These are phyloP conservation scores for Caenorhabditis zanzibari DNA, from an alignment of 2,888 invertebrate species.

Conservation along the genomic window DNA sequence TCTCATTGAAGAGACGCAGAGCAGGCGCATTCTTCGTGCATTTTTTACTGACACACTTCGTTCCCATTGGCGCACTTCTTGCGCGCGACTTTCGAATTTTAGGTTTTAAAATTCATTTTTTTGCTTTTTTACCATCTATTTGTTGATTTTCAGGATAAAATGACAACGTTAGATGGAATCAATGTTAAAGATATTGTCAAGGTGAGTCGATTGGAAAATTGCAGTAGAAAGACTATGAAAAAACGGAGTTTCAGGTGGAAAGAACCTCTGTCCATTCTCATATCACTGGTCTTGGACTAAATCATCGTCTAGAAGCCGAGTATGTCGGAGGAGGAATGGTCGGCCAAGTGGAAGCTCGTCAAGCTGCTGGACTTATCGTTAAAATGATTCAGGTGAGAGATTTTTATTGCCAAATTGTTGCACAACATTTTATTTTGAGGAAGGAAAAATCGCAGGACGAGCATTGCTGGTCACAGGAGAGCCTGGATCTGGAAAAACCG, in stretches of 20 bases:
- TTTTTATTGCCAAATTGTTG: too few relatives aligned
- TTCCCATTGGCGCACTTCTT: conserved; percentile 3
- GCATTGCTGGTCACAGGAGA: conserved; percentile 96
- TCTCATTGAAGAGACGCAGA: conserved; percentile 2
- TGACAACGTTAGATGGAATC: conserved; percentile 74
- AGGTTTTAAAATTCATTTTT: neutral
- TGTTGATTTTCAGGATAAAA: conserved; percentile 21
- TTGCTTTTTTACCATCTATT: neutral
- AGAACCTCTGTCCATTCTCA: conserved; percentile 93
- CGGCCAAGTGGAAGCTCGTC: conserved; percentile 89
- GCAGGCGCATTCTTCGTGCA: neutral
- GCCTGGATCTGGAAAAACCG: conserved; percentile 98
- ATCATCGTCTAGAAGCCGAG: conserved; percentile 92
- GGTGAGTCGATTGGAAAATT: conserved; percentile 61
- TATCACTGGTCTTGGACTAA: conserved; percentile 94
- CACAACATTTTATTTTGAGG: conserved; percentile 85
- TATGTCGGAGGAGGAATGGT: conserved; percentile 85
- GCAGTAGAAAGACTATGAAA: neutral
- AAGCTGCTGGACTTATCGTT: conserved; percentile 95
- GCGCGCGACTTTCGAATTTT: conserved; percentile 33
- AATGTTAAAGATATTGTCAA: conserved; percentile 71
- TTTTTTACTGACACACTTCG: neutral
- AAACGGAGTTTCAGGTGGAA: conserved; percentile 67
- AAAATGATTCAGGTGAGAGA: conserved; percentile 92
- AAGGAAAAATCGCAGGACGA: conserved; percentile 97